A percentile compares a stretch with the other conserved stretches of the same genome.
Evolutionary conservation across 2,797 vertebrate genomes (phyloP).

Genomic region (Alcedo atthis): DNA sequence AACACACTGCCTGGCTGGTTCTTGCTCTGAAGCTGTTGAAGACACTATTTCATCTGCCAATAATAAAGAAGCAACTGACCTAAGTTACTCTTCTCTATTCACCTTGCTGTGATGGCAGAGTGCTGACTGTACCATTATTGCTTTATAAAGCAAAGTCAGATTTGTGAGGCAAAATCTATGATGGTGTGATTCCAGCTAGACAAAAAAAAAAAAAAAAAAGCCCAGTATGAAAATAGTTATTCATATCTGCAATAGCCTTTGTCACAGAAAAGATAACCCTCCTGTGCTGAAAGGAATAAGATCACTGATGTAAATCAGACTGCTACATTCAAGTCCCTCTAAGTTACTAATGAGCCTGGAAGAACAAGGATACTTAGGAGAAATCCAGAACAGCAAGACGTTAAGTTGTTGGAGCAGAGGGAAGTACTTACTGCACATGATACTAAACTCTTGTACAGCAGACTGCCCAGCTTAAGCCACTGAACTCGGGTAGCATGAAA

Average conservation of each 20-base stretch:
- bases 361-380: slow-evolving; percentile 67
- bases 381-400: slow-evolving; percentile 63
- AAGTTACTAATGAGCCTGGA: slow-evolving; percentile 62
- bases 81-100: slow-evolving; percentile 57
- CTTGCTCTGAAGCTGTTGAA: slow-evolving; percentile 63
- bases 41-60: slow-evolving; percentile 62
- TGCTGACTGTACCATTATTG: slow-evolving; percentile 52
- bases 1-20: slow-evolving; percentile 38
- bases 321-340: slow-evolving; percentile 47
- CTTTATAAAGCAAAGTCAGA: slow-evolving; percentile 48
- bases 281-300: slow-evolving; percentile 66
- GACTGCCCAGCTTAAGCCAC: slow-evolving; percentile 1
- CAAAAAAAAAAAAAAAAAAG: slow-evolving; percentile 18
- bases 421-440: slow-evolving; percentile 44
- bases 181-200: slow-evolving; percentile 60
- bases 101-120: slow-evolving; percentile 65
- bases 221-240: slow-evolving; percentile 70
- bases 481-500: slow-evolving; percentile 22
- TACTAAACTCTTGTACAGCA: slow-evolving; percentile 31
- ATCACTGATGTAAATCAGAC: slow-evolving; percentile 66
- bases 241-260: slow-evolving; percentile 64
- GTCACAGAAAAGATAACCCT: slow-evolving; percentile 63
- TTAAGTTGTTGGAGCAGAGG: slow-evolving; percentile 47
- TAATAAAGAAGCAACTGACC: slow-evolving; percentile 66
- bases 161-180: slow-evolving; percentile 62